These are phyloP conservation scores for Tinea pellionella DNA, from an alignment of 2,888 invertebrate species.

Conservation along the genomic window DNA sequence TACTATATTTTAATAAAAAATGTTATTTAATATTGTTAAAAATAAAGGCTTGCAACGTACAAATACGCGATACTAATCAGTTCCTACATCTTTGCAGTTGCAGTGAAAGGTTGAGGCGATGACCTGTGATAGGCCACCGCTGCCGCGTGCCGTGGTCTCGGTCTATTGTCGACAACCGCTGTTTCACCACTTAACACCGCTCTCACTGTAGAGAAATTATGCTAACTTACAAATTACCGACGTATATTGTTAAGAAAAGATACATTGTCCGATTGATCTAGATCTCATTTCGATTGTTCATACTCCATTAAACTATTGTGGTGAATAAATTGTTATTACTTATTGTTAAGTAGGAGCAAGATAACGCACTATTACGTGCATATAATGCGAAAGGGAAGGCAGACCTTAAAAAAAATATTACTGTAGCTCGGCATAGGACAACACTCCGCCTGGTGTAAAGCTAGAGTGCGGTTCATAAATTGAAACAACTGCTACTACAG, in stretches of 20 bases:
- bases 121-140: conserved; percentile 34
- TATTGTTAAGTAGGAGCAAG: background rate
- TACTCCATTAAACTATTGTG: background rate
- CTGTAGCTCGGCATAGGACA: no score
- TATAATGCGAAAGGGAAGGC: background rate
- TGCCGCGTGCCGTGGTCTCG: conserved; percentile 15
- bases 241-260: conserved; percentile 48
- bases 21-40: background rate
- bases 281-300: conserved; percentile 37
- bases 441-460: no score
- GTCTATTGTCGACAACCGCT: conserved; percentile 37
- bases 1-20: background rate
- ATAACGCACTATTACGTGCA: no score
- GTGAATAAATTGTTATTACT: background rate
- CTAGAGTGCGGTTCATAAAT: no score
- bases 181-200: conserved; percentile 59
- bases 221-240: conserved; percentile 50
- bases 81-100: background rate
- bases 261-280: conserved; percentile 59
- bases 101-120: conserved; percentile 53
- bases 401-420: no score
- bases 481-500: no score
- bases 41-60: background rate
- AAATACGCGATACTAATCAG: background rate
- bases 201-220: conserved; percentile 54